Conservation (phyloP, 92 coral and sea anemone species). For the Phenganax marumi region DNA sequence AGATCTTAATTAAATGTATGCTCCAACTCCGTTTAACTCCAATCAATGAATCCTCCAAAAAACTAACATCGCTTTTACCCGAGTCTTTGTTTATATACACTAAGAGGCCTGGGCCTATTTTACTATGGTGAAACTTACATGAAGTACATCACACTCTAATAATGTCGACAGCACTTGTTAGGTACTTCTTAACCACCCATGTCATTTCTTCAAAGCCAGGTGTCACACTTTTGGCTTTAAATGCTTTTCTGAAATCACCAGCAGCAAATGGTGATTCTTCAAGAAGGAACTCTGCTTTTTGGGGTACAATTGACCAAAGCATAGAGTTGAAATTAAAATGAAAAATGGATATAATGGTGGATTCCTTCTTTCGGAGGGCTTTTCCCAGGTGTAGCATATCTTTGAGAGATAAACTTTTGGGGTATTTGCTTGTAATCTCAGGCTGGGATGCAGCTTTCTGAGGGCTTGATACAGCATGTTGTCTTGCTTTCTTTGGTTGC, state of each 20-base stretch:
- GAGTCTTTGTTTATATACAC: no score
- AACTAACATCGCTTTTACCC: no score
- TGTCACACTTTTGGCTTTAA: constrained; percentile 53
- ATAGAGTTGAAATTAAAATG: constrained; percentile 37
- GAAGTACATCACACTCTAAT: no score
- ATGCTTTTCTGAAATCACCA: constrained; percentile 60
- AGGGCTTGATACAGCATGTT: neutral
- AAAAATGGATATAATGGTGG: neutral
- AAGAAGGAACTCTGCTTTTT: constrained; percentile 35
- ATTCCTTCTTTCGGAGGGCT: neutral
- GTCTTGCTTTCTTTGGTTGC: neutral
- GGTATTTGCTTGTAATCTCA: neutral
- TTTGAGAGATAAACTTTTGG: neutral
- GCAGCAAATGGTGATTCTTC: constrained; percentile 46
- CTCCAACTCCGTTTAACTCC: no score
- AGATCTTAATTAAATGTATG: no score
- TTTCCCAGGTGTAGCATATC: constrained; percentile 4
- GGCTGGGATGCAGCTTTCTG: neutral
- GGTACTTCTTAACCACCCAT: constrained; percentile 56
- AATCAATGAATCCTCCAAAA: no score
- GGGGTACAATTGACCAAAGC: no score
- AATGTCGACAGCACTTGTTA: constrained; percentile 43
- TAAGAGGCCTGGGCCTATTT: no score
- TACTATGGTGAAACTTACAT: no score
- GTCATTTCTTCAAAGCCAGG: constrained; percentile 33